Percentiles rank a stretch among this genome's conserved stretches.
These are phyloP conservation scores for Acleris cristana DNA, from an alignment of 2,888 invertebrate species.

Conservation along the genomic window DNA sequence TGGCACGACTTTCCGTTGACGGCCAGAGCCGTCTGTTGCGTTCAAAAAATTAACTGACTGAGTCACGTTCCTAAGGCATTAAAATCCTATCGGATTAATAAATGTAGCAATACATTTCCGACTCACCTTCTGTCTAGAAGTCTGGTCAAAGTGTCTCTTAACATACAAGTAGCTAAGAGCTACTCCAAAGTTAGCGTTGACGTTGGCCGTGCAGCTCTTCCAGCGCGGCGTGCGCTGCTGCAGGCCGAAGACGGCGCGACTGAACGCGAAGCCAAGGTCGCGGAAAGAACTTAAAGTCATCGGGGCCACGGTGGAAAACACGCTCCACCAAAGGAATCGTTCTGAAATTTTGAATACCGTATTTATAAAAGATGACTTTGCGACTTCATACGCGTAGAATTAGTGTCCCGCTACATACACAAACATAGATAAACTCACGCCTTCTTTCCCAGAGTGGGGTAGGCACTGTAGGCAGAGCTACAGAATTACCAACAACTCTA, in stretches of 20 bases:
- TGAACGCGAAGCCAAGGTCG: slow-evolving; percentile 86
- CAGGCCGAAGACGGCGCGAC: slow-evolving; percentile 85
- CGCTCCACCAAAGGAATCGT: slow-evolving; percentile 89
- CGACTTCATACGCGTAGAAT: too few species aligned
- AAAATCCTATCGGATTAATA: too few species aligned
- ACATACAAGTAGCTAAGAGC: slow-evolving; percentile 87
- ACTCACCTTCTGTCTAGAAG: slow-evolving; percentile 83
- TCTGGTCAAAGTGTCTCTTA: slow-evolving; percentile 83
- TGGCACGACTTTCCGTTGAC: too few species aligned
- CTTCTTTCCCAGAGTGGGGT: too few species aligned
- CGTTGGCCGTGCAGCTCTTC: slow-evolving; percentile 86
- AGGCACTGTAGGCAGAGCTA: too few species aligned
- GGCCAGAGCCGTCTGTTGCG: too few species aligned
- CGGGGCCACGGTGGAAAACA: slow-evolving; percentile 86
- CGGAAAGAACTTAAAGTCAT: slow-evolving; percentile 84
- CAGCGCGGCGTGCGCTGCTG: slow-evolving; percentile 86
- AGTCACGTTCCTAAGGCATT: too few species aligned
- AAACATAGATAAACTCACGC: too few species aligned
- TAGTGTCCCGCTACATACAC: too few species aligned
- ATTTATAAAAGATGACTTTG: not conserved
- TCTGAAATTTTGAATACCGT: slow-evolving; percentile 69
- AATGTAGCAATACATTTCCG: not conserved
- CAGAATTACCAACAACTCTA: too few species aligned
- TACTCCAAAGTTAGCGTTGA: slow-evolving; percentile 86
- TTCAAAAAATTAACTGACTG: too few species aligned